Evolutionary conservation across 2,797 vertebrate genomes (phyloP), one percentile per base, ranked within the genome.

Genomic region (Hoplostethus atlanticus): DNA sequence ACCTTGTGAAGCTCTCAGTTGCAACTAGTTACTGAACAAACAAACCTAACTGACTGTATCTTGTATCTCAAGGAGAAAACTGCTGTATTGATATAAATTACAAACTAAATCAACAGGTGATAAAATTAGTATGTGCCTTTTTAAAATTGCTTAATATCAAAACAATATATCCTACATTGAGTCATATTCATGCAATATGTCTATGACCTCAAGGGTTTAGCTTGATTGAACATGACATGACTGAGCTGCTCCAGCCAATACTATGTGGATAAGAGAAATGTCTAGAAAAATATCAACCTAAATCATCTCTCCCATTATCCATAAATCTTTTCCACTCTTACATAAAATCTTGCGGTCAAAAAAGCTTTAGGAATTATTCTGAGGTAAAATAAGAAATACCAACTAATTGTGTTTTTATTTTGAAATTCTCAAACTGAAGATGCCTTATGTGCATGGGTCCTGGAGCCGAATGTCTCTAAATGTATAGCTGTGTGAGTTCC

Each of bases 261-360:
- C 13, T 51, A n/a, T 40, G 31, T 10, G 21, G 16, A n/a, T 76
- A 77, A 60, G 6, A 17, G 7, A 58, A 11, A 56, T 48, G 7
- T 6, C 1, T 21, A 46, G 17, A 12, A 5, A 47, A 55, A n/a
- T 12, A 2, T 16, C 0, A 5, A 38, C 52, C 17, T 60, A 36
- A 68, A 34, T 46, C 5, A 10, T 62, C 5, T 51, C 21, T 21
- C 21, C 21, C 53, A 21, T 9, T 16, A 2, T 40, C 60, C 6
- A 16, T 74, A n/a, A 56, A 64, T 34, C 0, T 11, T 21, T 68
- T 25, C 54, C 17, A 46, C 12, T 71, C 9, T 11, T 13, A 44
- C 42, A 54, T 15, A 13, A 1, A 50, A 31, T 38, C 47, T 64
- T 12, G 31, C 13, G 70, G 11, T 9, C 11, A 68, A 59, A 42